A percentile compares a stretch with the other conserved stretches of the same genome.
phyloP scores from a whole-genome alignment of 35 echinoderm and acorn worm species.

The Ptychodera flava region DNA sequence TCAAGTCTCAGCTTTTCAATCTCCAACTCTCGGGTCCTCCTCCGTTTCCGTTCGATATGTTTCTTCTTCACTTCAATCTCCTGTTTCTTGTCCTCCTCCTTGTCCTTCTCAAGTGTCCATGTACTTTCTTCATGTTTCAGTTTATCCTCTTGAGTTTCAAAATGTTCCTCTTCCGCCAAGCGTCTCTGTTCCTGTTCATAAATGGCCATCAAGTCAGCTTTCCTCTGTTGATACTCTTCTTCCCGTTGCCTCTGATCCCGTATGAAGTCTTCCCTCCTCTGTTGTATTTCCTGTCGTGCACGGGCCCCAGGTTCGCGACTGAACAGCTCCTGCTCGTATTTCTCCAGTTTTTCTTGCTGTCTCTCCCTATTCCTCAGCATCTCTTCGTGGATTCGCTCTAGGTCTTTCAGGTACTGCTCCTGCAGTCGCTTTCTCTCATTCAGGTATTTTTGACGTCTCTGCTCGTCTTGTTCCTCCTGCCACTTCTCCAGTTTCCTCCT shows the following conservation, averaged over 20 bases:
- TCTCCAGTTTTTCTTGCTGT: constrained; percentile 28
- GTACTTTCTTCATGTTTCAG: neutral
- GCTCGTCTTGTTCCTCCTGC: constrained; percentile 81
- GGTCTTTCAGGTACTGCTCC: constrained; percentile 49
- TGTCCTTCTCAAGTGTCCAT: constrained; percentile 14
- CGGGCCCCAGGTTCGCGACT: neutral
- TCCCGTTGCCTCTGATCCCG: constrained; percentile 34
- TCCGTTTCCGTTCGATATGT: constrained; percentile 26
- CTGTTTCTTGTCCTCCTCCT: constrained; percentile 35
- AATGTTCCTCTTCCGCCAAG: constrained; percentile 22
- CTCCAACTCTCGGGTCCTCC: constrained; percentile 24
- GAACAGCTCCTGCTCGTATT: neutral
- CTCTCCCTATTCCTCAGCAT: constrained; percentile 39
- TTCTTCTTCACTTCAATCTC: constrained; percentile 22
- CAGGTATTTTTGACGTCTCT: constrained; percentile 60
- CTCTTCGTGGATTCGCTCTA: constrained; percentile 51
- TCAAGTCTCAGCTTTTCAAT: constrained; percentile 58
- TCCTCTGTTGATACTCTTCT: constrained; percentile 49
- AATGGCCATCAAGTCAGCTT: constrained; percentile 38
- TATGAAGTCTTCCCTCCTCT: constrained; percentile 22
- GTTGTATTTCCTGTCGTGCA: neutral
- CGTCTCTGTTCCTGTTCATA: constrained; percentile 41
- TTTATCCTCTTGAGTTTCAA: neutral
- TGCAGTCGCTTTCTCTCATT: constrained; percentile 65
- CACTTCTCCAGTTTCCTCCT: constrained; percentile 73